Evolutionary conservation across 2,797 vertebrate species (phyloP).

Genomic region (Meriones psammophilus): DNA sequence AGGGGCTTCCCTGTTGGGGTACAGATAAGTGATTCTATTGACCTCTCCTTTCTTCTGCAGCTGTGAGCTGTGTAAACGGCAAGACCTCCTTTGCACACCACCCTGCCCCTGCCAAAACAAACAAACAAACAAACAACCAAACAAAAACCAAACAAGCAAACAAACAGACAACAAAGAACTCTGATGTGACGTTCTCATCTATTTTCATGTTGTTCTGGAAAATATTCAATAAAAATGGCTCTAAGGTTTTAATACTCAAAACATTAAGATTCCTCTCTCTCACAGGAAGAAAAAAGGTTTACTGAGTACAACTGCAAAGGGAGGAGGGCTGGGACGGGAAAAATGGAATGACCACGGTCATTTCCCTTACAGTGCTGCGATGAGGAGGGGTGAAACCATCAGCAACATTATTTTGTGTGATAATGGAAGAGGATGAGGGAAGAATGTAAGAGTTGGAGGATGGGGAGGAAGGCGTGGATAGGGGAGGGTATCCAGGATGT

Average conservation of each 20-base stretch:
- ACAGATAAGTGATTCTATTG: background rate
- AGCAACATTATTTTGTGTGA: slow-evolving; percentile 58
- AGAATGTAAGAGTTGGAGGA: background rate
- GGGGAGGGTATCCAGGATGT: background rate
- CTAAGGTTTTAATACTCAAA: slow-evolving; percentile 71
- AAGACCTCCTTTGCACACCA: background rate
- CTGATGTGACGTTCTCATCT: slow-evolving; percentile 2
- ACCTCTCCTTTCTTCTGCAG: background rate
- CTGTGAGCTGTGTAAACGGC: background rate
- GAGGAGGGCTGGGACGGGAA: background rate
- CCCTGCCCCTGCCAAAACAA: background rate
- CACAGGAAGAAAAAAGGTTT: background rate
- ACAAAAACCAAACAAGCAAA: background rate
- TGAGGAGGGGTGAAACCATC: slow-evolving; percentile 18
- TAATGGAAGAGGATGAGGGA: background rate
- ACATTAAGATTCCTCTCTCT: background rate
- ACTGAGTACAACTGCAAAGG: background rate
- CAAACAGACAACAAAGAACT: background rate
- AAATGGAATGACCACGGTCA: background rate
- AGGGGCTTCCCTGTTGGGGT: background rate
- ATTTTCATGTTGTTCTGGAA: slow-evolving; percentile 68
- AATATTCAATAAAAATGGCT: slow-evolving; percentile 71
- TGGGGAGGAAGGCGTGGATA: background rate
- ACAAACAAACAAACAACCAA: background rate
- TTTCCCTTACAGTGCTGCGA: slow-evolving; percentile 41